phyloP scores from a whole-genome alignment of 1,140 invertebrate species.

The Drosophila ironensis region DNA sequence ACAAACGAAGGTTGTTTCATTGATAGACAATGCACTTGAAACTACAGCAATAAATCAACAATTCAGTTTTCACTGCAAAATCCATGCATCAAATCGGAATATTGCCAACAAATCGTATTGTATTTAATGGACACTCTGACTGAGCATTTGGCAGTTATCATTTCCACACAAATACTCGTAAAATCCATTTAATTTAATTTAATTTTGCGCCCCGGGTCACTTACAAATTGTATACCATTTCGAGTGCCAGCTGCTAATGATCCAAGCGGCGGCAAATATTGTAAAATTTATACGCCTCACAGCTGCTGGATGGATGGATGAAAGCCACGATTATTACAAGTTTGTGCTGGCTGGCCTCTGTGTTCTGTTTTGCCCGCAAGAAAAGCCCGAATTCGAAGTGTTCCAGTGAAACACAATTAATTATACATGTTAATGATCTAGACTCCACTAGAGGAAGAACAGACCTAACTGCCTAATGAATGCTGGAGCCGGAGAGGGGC shows the following conservation, averaged over 20 bases:
- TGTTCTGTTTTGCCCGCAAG: slow-evolving; percentile 30
- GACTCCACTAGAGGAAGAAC: not conserved
- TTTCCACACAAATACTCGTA: slow-evolving; percentile 35
- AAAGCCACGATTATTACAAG: slow-evolving; percentile 14
- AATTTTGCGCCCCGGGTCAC: slow-evolving; percentile 22
- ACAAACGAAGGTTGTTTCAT: too few relatives aligned
- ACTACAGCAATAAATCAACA: too few relatives aligned
- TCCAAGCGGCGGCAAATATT: slow-evolving; percentile 10
- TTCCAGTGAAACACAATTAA: slow-evolving; percentile 22
- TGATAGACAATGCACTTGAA: too few relatives aligned
- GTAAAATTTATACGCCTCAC: slow-evolving; percentile 15
- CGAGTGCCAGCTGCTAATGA: slow-evolving; percentile 42
- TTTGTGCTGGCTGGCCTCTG: too few relatives aligned
- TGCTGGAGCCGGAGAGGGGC: not conserved
- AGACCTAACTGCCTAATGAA: not conserved
- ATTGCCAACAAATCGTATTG: too few relatives aligned
- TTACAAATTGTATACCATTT: slow-evolving; percentile 49
- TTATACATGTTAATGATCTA: slow-evolving; percentile 43
- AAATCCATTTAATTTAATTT: slow-evolving; percentile 38
- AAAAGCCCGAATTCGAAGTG: slow-evolving; percentile 12
- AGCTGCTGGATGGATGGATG: not conserved
- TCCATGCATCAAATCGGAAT: too few relatives aligned
- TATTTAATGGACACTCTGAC: slow-evolving; percentile 1
- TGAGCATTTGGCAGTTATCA: not conserved
- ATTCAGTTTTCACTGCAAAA: too few relatives aligned